Base-by-base conservation (phyloP, 2,797 vertebrate genomes). In the Sebastes glaucus region DNA sequence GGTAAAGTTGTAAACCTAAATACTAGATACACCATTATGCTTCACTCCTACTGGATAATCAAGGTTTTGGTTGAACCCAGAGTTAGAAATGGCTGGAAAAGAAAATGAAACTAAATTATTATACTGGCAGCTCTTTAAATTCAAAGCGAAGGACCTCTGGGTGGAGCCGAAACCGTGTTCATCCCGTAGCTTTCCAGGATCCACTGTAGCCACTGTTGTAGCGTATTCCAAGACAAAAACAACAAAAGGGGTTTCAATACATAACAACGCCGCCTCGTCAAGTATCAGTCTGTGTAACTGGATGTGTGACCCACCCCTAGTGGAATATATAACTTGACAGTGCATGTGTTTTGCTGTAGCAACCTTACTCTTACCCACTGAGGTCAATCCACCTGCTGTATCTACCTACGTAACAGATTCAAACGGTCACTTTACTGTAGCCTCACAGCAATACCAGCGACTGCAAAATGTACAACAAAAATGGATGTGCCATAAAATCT, bases 311-410 rank as follows among this genome's bases (percentile, higher is more conserved):
- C 87, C 81, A 68, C 76, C 92, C 83, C 67, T 86, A 79, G 89
- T 92, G 91, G 90, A 90, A 91, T 93, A 92, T 94, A 84, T 93
- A 93, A 80, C 86, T 88, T 91, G 90, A 93, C 92, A 89, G 93
- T 95, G 94, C 94, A 95, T 94, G 94, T 92, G 92, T 92, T 90
- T 93, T 90, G 83, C 92, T 92, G 93, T 94, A 94, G 93, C 94
- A 90, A 88, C 87, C 57, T 89, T 85, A 83, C 74, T 83, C 81
- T 62, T 79, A 82, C 79, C 80, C 90, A 88, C 85, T 3, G 65
- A 88, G 90, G 88, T 91, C 69, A 65, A 81, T 66, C 87, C 87
- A 91, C 90, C 84, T 77, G 87, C 81, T 85, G 79, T 91, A 86
- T 83, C 85, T 90, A 87, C 87, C 77, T 74, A 77, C 84, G 70